A percentile compares a stretch with the other conserved stretches of the same genome.
These are phyloP conservation scores for Sphaeramia orbicularis DNA, from an alignment of 2,797 vertebrate species.

Conservation along the genomic window DNA sequence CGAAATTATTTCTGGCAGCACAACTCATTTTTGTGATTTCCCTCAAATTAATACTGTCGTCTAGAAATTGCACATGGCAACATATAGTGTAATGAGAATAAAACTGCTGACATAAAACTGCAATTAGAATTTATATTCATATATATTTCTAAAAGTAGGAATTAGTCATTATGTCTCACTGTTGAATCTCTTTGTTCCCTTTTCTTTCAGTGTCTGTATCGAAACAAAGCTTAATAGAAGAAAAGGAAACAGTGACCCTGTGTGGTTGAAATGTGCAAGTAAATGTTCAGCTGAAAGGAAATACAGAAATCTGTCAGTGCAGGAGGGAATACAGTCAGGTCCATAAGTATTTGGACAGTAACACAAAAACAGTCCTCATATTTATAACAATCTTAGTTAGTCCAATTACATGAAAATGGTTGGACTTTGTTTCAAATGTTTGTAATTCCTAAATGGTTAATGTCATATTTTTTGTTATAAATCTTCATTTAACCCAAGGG, in stretches of 20 bases:
- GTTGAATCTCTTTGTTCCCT: neutral
- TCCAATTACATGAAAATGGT: too few relatives aligned
- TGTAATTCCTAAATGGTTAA: too few relatives aligned
- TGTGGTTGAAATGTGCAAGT: slow-evolving; percentile 62
- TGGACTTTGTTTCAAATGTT: too few relatives aligned
- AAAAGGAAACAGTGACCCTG: slow-evolving; percentile 54
- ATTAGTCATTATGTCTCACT: neutral
- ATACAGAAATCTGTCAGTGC: neutral
- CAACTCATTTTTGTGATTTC: neutral
- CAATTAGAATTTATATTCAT: neutral
- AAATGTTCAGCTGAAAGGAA: neutral
- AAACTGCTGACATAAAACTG: too few relatives aligned
- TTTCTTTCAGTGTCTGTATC: neutral
- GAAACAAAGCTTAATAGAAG: neutral
- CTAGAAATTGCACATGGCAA: slow-evolving; percentile 1
- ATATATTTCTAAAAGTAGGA: neutral
- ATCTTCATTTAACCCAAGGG: too few relatives aligned
- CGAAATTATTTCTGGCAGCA: neutral
- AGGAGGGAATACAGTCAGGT: too few relatives aligned
- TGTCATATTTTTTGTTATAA: too few relatives aligned
- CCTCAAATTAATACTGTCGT: neutral
- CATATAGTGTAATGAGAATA: too few relatives aligned
- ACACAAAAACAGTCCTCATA: too few relatives aligned
- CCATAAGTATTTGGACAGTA: too few relatives aligned
- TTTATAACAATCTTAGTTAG: too few relatives aligned